These are phyloP conservation scores for Monochamus saltuarius DNA, from an alignment of 1,140 invertebrate genomes.

Conservation along the genomic window DNA sequence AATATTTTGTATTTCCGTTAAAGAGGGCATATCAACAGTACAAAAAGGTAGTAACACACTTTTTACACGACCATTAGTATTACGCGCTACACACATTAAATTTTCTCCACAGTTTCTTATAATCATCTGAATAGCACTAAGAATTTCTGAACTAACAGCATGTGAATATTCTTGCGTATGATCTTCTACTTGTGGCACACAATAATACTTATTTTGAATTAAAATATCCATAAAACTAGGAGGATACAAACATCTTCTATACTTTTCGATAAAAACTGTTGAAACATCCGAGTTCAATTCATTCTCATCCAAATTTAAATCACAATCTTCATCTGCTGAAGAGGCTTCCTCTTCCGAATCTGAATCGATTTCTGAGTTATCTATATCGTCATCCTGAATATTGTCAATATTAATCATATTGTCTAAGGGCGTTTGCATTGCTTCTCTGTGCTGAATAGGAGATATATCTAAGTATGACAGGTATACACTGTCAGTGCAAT, in stretches of 20 bases:
- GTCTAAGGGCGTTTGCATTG: background rate
- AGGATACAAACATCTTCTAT: conserved; percentile 60
- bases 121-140: conserved; percentile 66
- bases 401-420: background rate
- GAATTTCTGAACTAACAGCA: conserved; percentile 61
- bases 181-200: conserved; percentile 71
- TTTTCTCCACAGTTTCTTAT: conserved; percentile 47
- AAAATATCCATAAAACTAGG: conserved; percentile 68
- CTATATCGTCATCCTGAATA: conserved; percentile 11
- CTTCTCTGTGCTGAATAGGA: background rate
- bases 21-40: conserved; percentile 47
- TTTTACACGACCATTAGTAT: conserved; percentile 46
- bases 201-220: conserved; percentile 63
- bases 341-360: conserved; percentile 23
- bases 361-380: conserved; percentile 16
- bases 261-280: conserved; percentile 65
- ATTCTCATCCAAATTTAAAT: conserved; percentile 29
- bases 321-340: conserved; percentile 20
- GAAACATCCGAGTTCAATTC: conserved; percentile 53
- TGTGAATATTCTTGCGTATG: conserved; percentile 61
- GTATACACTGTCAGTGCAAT: conserved; percentile 57
- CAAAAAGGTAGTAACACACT: conserved; percentile 39
- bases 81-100: conserved; percentile 50
- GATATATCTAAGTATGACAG: conserved; percentile 57
- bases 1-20: conserved; percentile 49